Evolutionary conservation across 2,888 invertebrate genomes (phyloP).

Genomic region (Zhuqinia jingwanae): DNA sequence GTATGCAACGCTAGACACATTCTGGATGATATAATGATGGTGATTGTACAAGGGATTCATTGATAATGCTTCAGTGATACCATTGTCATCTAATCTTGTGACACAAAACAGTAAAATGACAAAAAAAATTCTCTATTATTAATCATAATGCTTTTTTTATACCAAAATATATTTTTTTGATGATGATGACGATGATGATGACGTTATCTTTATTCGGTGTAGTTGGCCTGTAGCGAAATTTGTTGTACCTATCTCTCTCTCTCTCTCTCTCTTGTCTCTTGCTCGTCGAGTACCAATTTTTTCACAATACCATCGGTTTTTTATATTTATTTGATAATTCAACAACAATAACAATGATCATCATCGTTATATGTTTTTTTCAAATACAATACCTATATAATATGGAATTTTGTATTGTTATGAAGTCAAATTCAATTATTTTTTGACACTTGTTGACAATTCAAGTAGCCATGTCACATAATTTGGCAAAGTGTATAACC

Average conservation of each 20-base stretch:
- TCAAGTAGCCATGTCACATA: conserved; percentile 29
- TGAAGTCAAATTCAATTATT: conserved; percentile 42
- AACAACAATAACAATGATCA: conserved; percentile 2
- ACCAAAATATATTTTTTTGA: no score
- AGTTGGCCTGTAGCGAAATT: conserved; percentile 1
- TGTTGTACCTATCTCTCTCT: neutral
- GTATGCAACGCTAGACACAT: conserved; percentile 59
- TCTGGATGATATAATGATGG: conserved; percentile 10
- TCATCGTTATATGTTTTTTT: neutral
- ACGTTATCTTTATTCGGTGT: neutral
- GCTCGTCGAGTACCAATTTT: neutral
- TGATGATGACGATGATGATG: neutral
- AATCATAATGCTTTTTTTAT: neutral
- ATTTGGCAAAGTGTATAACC: neutral
- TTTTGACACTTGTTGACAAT: conserved; percentile 64
- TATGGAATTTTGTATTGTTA: neutral
- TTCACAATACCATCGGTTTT: no score
- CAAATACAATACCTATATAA: no score
- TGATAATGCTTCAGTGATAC: conserved; percentile 57
- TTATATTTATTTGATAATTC: no score
- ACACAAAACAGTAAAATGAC: neutral
- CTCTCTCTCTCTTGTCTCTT: neutral
- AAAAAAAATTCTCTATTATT: conserved; percentile 48
- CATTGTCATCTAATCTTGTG: conserved; percentile 45
- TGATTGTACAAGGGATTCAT: conserved; percentile 23